Conservation (phyloP, 2,797 vertebrate species). For the Pantherophis alleghaniensis region DNA sequence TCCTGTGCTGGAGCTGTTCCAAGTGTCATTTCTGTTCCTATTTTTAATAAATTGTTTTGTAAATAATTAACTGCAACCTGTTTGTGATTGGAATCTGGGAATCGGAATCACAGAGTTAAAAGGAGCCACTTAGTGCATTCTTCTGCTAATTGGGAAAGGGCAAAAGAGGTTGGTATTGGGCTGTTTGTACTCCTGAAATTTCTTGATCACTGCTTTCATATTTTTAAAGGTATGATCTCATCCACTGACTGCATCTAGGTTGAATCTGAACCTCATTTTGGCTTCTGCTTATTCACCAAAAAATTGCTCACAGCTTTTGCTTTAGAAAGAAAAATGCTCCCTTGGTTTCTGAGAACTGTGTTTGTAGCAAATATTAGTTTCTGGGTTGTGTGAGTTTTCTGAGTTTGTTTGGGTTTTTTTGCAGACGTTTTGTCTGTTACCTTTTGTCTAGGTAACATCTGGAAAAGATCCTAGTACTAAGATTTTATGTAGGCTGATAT, state of each 20-base stretch:
- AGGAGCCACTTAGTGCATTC: not conserved
- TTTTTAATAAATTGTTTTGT: constrained; percentile 69
- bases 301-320: not conserved
- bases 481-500: not conserved
- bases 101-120: not conserved
- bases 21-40: constrained; percentile 61
- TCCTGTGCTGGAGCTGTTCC: constrained; percentile 6
- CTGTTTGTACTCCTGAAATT: not conserved
- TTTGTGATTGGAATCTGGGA: not conserved
- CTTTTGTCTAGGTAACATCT: not conserved
- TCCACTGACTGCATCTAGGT: not conserved
- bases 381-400: not conserved
- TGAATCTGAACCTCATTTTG: not conserved
- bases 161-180: not conserved
- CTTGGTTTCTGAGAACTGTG: not conserved
- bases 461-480: not conserved
- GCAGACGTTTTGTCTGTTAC: not conserved
- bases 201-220: not conserved
- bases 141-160: not conserved
- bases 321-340: not conserved
- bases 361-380: not conserved
- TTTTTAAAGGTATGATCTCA: not conserved
- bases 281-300: not conserved
- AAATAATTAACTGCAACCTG: constrained; percentile 27
- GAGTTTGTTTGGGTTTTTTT: not conserved